phyloP scores from a whole-genome alignment of 2,888 invertebrate genomes.

The Dione vanillae region DNA sequence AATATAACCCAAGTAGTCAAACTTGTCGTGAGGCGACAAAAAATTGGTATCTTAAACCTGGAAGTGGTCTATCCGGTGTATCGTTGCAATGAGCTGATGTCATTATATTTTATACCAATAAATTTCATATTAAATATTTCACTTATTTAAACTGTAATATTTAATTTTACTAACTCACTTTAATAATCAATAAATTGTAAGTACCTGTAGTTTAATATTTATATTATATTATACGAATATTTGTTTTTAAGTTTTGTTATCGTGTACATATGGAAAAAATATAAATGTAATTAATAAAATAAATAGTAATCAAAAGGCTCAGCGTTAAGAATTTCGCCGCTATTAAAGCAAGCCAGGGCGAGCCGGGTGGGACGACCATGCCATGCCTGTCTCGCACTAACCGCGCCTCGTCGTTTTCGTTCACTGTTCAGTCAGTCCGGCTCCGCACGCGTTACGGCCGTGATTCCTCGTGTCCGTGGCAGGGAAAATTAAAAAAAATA shows the following conservation, averaged over 20 bases:
- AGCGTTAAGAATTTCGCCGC: conserved; percentile 55
- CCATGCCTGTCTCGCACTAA: conserved; percentile 56
- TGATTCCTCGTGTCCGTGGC: conserved; percentile 58
- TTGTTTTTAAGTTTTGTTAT: too few relatives aligned
- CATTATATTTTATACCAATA: conserved; percentile 14
- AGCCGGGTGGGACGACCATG: conserved; percentile 55
- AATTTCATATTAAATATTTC: too few relatives aligned
- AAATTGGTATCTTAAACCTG: conserved; percentile 45
- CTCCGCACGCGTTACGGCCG: conserved; percentile 70
- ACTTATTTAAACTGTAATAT: too few relatives aligned
- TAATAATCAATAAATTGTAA: neutral
- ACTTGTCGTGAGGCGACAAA: conserved; percentile 35
- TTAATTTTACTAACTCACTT: too few relatives aligned
- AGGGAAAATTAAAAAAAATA: conserved; percentile 49
- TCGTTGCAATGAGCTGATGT: conserved; percentile 45
- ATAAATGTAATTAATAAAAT: neutral
- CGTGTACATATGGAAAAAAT: neutral
- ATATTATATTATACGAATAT: too few relatives aligned
- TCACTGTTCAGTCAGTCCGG: conserved; percentile 64
- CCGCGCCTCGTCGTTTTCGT: conserved; percentile 46
- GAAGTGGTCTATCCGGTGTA: conserved; percentile 49
- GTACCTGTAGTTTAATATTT: too few relatives aligned
- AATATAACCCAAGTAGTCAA: conserved; percentile 35
- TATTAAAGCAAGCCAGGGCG: conserved; percentile 54
- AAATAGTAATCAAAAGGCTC: conserved; percentile 48